Base-by-base conservation (phyloP, 1,140 invertebrate genomes). In the Plectrocnemia conspersa region DNA sequence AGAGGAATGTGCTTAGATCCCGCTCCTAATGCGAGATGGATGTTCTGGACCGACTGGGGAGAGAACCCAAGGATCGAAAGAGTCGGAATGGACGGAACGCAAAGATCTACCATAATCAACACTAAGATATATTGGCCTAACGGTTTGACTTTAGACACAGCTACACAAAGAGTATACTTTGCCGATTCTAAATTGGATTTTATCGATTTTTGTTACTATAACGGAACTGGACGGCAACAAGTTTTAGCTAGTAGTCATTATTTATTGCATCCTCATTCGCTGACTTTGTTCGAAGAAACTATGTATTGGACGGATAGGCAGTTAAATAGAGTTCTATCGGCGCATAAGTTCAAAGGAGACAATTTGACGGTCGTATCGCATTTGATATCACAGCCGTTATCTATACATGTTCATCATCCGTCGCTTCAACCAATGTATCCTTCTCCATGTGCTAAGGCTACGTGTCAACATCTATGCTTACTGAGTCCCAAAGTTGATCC, bases 121-220 rank as follows among this genome's bases (percentile, higher is more conserved):
- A 96, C 92, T 0, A 98, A 98, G 66, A 94, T 99, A 18, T 98
- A 94, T 71, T 98, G 95, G 95, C 96, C 96, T 0, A 98, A 98
- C 67, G 95, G 94, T 3, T 70, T 99, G 0, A 93, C 96, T 0
- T 70, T 99, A 11, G 97, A 99, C 66, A 89, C 93, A 5, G 89
- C 95, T 0, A 97, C 86, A 1, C 88, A 91, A 66, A 74, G 94
- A 27, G 83, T 99, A 0, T 99, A 99, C 68, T 99, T 99, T 70
- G 94, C 94, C 5, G 97, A 99, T 72, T 95, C 91, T 0, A 96
- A 98, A 67, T 70, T 99, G 10, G 96, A 99, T 67, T 98, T 95
- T 61, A 99, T 99, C 40, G 96, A 98, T 68, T 98, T 95, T 66
- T 97, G 94, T 65, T 88, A 96, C 63, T 99, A 99, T 71, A 91